Evolutionary conservation across 1,140 invertebrate genomes (phyloP).

Genomic region (Sarcophaga bullata): DNA sequence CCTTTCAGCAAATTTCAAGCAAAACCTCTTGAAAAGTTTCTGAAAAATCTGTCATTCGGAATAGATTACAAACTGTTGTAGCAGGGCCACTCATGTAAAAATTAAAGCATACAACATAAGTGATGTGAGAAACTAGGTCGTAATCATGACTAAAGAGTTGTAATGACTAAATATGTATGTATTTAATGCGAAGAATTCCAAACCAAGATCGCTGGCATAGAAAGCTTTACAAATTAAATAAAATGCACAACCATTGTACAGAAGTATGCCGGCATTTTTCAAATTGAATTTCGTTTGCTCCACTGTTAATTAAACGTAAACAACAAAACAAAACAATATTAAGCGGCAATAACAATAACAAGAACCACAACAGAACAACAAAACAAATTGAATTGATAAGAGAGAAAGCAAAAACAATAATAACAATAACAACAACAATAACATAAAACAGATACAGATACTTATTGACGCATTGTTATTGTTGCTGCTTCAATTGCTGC

Average conservation of each 20-base stretch:
- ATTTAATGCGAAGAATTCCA: too few relatives aligned
- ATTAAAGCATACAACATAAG: too few relatives aligned
- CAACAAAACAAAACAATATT: neutral
- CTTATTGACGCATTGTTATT: neutral
- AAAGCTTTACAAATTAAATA: too few relatives aligned
- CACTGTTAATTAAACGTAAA: neutral
- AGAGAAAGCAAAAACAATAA: conserved; percentile 11
- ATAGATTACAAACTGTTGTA: too few relatives aligned
- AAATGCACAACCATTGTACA: neutral
- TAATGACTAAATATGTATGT: too few relatives aligned
- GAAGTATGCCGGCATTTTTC: neutral
- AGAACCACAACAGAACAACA: neutral
- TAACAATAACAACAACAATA: neutral
- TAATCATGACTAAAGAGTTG: too few relatives aligned
- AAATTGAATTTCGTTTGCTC: neutral
- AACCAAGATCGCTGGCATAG: too few relatives aligned
- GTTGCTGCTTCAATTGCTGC: neutral
- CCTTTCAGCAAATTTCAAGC: too few relatives aligned
- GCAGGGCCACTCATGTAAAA: too few relatives aligned
- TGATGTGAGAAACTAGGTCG: too few relatives aligned
- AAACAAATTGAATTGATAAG: conserved; percentile 20
- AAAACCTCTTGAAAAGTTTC: too few relatives aligned
- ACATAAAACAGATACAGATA: neutral
- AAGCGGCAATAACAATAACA: neutral
- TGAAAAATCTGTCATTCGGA: too few relatives aligned